Conservation (phyloP, 2,888 invertebrate genomes). For the Cryptus armator region DNA sequence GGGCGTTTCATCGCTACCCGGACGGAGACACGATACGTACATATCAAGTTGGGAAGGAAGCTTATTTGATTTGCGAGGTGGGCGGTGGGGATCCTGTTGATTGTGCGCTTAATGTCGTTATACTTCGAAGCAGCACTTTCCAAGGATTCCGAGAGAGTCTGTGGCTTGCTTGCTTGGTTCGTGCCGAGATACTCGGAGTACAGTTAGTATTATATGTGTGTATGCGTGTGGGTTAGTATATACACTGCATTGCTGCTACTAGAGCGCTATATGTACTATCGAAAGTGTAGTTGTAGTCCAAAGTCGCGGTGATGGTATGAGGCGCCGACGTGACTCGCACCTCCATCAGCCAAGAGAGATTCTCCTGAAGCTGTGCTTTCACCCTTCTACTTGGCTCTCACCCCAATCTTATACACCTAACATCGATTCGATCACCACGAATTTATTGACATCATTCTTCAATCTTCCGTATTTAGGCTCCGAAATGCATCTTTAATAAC, state of each 20-base stretch:
- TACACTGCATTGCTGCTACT: conserved; percentile 38
- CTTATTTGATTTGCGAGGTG: conserved; percentile 81
- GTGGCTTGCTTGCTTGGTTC: conserved; percentile 59
- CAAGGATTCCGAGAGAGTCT: conserved; percentile 53
- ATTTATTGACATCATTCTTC: conserved; percentile 16
- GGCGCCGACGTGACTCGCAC: conserved; percentile 62
- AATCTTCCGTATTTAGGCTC: background rate
- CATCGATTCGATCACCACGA: conserved; percentile 50
- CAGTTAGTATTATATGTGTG: conserved; percentile 6
- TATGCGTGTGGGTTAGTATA: conserved; percentile 22
- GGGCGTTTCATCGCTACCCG: conserved; percentile 50
- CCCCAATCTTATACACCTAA: background rate
- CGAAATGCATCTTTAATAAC: background rate
- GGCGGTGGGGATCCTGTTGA: conserved; percentile 77
- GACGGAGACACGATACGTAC: conserved; percentile 75
- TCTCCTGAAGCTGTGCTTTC: conserved; percentile 37
- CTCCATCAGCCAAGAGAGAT: conserved; percentile 46
- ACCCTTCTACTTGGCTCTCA: conserved; percentile 10
- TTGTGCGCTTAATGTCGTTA: conserved; percentile 82
- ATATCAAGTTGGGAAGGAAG: conserved; percentile 76
- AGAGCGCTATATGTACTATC: conserved; percentile 32
- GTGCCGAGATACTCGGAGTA: conserved; percentile 61
- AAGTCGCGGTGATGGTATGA: conserved; percentile 53
- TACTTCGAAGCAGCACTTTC: conserved; percentile 65
- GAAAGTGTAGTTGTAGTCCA: conserved; percentile 40